Percentiles rank a stretch among this genome's conserved stretches.
These are phyloP conservation scores for Bombyx huttoni DNA, from an alignment of 2,888 invertebrate genomes.

Conservation along the genomic window DNA sequence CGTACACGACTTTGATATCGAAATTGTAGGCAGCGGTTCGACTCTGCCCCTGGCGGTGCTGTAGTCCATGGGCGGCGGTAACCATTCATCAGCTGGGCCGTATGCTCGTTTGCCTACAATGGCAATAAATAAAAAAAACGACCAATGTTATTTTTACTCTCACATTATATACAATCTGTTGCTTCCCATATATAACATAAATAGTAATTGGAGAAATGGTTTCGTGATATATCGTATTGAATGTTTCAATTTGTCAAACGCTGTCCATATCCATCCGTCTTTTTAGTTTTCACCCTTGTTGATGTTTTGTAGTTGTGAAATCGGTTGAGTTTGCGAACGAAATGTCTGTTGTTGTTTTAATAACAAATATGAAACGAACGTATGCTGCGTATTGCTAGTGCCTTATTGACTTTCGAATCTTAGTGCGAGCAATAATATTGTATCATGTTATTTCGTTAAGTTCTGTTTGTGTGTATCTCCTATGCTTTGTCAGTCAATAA, in stretches of 20 bases:
- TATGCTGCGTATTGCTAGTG: constrained; percentile 51
- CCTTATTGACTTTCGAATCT: constrained; percentile 60
- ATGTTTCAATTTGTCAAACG: constrained; percentile 55
- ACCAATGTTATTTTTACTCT: too few relatives aligned
- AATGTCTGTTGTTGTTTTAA: constrained; percentile 35
- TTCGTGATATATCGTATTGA: constrained; percentile 38
- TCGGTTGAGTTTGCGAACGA: constrained; percentile 29
- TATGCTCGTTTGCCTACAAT: too few relatives aligned
- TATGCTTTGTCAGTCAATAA: constrained; percentile 52
- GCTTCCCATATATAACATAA: too few relatives aligned
- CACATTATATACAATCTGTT: too few relatives aligned
- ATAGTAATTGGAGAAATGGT: too few relatives aligned
- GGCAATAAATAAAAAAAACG: too few relatives aligned
- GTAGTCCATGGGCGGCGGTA: too few relatives aligned
- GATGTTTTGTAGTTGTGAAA: constrained; percentile 21
- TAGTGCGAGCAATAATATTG: constrained; percentile 12
- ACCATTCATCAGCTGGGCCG: too few relatives aligned
- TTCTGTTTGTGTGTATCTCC: constrained; percentile 5
- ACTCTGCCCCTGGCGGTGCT: too few relatives aligned
- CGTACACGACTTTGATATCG: too few relatives aligned
- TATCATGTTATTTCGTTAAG: neutral
- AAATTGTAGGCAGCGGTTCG: too few relatives aligned
- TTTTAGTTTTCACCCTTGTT: constrained; percentile 36
- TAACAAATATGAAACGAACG: constrained; percentile 55
- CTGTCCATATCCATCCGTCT: constrained; percentile 31